A percentile compares a stretch with the other conserved stretches of the same genome.
These are phyloP conservation scores for Setipinna tenuifilis DNA, from an alignment of 2,797 vertebrate genomes.

Conservation along the genomic window DNA sequence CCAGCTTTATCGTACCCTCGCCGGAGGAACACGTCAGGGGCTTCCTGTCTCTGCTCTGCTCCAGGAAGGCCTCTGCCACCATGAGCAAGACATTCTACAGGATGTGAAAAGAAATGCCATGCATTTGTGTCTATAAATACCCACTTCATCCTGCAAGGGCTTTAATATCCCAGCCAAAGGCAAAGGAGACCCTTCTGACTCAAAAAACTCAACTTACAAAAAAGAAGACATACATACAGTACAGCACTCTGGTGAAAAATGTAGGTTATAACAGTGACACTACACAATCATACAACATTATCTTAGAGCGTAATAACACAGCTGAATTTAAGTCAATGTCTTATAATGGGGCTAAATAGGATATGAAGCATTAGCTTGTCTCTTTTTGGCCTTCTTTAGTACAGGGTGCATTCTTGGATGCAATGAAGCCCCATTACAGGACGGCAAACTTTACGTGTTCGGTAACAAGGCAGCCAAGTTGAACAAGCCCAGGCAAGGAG, in stretches of 20 bases:
- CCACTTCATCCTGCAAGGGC: constrained; percentile 7
- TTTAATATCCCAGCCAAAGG: constrained; percentile 1
- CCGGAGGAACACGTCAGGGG: constrained; percentile 32
- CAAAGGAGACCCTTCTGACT: not conserved
- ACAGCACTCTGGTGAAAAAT: not conserved
- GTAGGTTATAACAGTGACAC: not conserved
- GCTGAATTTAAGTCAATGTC: not conserved
- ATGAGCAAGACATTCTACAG: constrained; percentile 25
- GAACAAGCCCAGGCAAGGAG: constrained; percentile 3
- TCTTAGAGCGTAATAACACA: not conserved
- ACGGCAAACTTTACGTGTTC: not conserved
- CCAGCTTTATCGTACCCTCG: constrained; percentile 32
- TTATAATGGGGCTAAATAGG: not conserved
- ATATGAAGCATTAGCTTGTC: not conserved
- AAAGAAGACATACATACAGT: not conserved
- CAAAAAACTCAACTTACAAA: not conserved
- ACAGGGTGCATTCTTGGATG: not conserved
- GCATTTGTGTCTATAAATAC: constrained; percentile 25
- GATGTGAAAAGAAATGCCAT: constrained; percentile 26
- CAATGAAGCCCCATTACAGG: not conserved
- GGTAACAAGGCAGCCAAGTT: not conserved
- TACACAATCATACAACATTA: not conserved
- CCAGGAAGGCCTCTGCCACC: constrained; percentile 23
- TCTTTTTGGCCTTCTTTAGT: not conserved
- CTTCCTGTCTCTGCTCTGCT: constrained; percentile 26